Percentiles rank a stretch among this genome's conserved stretches.
Conservation (phyloP, 2,797 vertebrate species). For the Xerus rutilus region DNA sequence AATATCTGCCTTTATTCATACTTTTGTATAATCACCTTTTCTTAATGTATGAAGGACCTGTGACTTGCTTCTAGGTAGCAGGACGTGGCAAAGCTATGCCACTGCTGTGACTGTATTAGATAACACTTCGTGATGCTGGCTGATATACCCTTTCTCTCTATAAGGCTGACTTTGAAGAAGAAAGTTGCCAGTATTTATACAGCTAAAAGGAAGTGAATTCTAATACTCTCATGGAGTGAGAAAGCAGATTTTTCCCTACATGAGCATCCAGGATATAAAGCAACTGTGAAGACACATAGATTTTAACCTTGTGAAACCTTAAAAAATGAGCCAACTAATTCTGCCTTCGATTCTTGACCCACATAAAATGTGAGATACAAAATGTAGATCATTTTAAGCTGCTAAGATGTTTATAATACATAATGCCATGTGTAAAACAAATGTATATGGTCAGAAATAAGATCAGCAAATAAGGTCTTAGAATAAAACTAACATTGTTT, state of each 20-base stretch:
- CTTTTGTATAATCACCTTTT: background rate
- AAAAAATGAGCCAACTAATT: too few relatives aligned
- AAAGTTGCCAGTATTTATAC: background rate
- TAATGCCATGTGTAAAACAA: background rate
- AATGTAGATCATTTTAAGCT: background rate
- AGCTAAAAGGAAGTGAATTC: background rate
- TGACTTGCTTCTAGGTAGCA: background rate
- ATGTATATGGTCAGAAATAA: background rate
- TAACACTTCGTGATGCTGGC: background rate
- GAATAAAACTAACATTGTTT: background rate
- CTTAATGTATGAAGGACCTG: background rate
- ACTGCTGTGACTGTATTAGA: background rate
- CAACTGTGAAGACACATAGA: too few relatives aligned
- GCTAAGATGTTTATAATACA: background rate
- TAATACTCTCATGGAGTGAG: background rate
- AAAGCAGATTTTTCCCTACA: background rate
- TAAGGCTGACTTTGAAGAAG: too few relatives aligned
- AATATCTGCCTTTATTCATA: background rate
- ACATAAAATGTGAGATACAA: background rate
- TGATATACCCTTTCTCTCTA: background rate
- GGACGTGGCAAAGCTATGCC: background rate
- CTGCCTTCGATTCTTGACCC: background rate
- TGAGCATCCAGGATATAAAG: too few relatives aligned
- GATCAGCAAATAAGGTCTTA: background rate
- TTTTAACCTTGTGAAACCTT: too few relatives aligned